phyloP scores from a whole-genome alignment of 1,140 invertebrate genomes.

The Heliconius hewitsoni region DNA sequence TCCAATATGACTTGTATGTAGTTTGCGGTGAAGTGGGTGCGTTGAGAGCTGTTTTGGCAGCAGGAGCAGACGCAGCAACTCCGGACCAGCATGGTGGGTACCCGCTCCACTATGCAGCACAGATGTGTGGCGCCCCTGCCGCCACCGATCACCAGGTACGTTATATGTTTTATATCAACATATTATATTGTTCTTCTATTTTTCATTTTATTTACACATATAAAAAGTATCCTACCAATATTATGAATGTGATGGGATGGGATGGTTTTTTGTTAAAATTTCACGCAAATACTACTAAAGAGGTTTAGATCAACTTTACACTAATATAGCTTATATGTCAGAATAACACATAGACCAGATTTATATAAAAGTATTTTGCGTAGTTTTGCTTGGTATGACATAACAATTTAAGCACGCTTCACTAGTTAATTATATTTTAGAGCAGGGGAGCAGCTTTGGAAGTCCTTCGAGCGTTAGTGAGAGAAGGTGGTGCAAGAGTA shows the following conservation, averaged over 20 bases:
- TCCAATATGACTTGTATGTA: constrained; percentile 58
- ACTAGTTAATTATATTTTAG: constrained; percentile 38
- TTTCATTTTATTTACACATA: too few species aligned
- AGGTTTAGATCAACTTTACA: too few species aligned
- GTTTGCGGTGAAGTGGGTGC: constrained; percentile 95
- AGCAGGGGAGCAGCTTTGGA: constrained; percentile 85
- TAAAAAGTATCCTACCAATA: too few species aligned
- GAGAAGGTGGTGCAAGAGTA: constrained; percentile 88
- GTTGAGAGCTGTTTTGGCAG: constrained; percentile 90
- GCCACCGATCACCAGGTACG: constrained; percentile 83
- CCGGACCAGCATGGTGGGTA: constrained; percentile 97
- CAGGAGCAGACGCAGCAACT: constrained; percentile 91
- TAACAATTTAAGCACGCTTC: too few species aligned
- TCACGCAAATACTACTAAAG: too few species aligned
- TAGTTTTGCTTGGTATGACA: too few species aligned
- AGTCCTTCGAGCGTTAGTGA: constrained; percentile 91
- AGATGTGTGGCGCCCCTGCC: constrained; percentile 93
- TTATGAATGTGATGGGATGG: too few species aligned
- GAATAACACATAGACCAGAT: too few species aligned
- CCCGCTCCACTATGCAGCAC: constrained; percentile 98
- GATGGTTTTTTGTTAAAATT: too few species aligned
- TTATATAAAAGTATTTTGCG: too few species aligned
- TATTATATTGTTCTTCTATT: neutral
- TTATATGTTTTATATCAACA: neutral
- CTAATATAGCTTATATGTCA: too few species aligned